A percentile compares a stretch with the other conserved stretches of the same genome.
These are phyloP conservation scores for Eupithecia subumbrata DNA, from an alignment of 2,888 invertebrate genomes.

Conservation along the genomic window DNA sequence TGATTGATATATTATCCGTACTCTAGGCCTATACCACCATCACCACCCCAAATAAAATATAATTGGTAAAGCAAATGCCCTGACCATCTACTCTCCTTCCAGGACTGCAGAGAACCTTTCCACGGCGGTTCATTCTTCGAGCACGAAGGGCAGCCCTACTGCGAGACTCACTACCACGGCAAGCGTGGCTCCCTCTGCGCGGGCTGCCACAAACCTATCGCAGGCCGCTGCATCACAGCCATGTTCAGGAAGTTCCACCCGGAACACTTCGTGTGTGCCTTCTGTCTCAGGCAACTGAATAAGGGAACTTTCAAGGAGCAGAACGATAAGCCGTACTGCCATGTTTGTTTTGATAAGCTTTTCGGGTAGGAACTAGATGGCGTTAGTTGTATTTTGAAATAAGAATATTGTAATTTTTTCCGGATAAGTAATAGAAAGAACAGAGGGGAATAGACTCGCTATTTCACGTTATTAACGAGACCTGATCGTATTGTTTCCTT, in stretches of 20 bases:
- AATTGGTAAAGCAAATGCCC: background rate
- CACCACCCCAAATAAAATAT: background rate
- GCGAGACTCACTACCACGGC: slow-evolving; percentile 99
- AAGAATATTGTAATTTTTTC: background rate
- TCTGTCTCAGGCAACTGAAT: slow-evolving; percentile 98
- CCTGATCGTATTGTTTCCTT: too few species aligned
- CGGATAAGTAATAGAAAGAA: background rate
- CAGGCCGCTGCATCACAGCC: slow-evolving; percentile 98
- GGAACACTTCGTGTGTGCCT: slow-evolving; percentile 99
- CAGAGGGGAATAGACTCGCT: background rate
- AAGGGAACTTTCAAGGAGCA: slow-evolving; percentile 99
- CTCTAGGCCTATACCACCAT: background rate
- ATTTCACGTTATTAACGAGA: too few species aligned
- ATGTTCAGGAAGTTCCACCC: slow-evolving; percentile 99
- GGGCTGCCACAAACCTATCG: slow-evolving; percentile 98
- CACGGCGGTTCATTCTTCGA: slow-evolving; percentile 99
- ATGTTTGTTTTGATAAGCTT: slow-evolving; percentile 97
- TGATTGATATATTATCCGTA: too few species aligned
- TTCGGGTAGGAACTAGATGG: slow-evolving; percentile 87
- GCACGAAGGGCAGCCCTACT: slow-evolving; percentile 98
- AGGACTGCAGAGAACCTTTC: slow-evolving; percentile 99
- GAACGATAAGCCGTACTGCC: slow-evolving; percentile 99
- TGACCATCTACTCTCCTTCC: slow-evolving; percentile 42
- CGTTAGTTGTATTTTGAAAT: slow-evolving; percentile 16
- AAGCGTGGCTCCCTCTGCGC: slow-evolving; percentile 98